These are phyloP conservation scores for Dromaius novaehollandiae DNA, from an alignment of 2,113 vertebrate species.

Conservation along the genomic window DNA sequence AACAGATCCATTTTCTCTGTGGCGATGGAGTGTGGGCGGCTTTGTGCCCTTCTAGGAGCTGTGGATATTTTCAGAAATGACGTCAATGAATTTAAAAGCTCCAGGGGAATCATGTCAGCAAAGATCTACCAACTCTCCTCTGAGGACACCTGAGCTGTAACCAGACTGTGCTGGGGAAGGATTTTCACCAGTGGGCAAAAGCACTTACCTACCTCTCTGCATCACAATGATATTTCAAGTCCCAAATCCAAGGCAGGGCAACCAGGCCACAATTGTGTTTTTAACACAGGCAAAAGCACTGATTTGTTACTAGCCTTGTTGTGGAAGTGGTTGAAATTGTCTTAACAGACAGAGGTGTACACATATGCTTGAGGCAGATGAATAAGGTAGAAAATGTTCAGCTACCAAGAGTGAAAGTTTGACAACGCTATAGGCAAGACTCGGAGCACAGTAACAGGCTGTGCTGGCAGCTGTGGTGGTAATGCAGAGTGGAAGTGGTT, in stretches of 20 bases:
- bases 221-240: not conserved
- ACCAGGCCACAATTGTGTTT: not conserved
- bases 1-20: not conserved
- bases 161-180: not conserved
- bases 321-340: not conserved
- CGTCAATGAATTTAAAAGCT: not conserved
- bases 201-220: not conserved
- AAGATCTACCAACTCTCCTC: not conserved
- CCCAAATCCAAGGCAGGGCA: not conserved
- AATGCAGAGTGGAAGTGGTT: not conserved
- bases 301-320: not conserved
- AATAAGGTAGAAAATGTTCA: not conserved
- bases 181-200: not conserved
- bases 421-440: not conserved
- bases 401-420: not conserved
- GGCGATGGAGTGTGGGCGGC: not conserved
- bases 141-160: not conserved
- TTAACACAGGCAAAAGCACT: not conserved
- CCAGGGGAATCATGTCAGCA: not conserved
- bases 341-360: not conserved
- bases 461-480: rapidly evolving
- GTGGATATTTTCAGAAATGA: not conserved
- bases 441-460: not conserved
- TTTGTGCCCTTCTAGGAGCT: not conserved
- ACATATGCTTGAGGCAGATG: not conserved